Evolutionary conservation across 2,797 vertebrate genomes (phyloP).

Genomic region (Halcyon chelicuti): DNA sequence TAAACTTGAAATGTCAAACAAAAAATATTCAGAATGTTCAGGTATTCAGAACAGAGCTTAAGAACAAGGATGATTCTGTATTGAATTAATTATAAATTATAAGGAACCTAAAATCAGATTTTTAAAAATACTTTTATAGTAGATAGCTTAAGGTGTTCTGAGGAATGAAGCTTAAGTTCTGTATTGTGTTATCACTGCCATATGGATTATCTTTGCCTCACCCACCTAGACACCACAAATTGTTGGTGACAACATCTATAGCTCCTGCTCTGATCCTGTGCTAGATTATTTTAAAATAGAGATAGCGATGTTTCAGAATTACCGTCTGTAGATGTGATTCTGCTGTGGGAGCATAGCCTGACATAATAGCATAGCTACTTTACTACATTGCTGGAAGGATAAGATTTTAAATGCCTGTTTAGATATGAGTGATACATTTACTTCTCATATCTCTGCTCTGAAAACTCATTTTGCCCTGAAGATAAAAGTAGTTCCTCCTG

Average conservation of each 20-base stretch:
- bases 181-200: constrained; percentile 32
- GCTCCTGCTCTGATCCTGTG: constrained; percentile 13
- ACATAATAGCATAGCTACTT: background rate
- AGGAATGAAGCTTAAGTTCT: constrained; percentile 19
- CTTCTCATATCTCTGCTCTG: constrained; percentile 5
- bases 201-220: constrained; percentile 53
- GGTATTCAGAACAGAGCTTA: background rate
- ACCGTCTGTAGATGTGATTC: background rate
- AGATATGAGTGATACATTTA: constrained; percentile 49
- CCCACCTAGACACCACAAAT: constrained; percentile 28
- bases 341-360: background rate
- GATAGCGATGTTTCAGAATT: constrained; percentile 21
- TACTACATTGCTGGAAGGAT: background rate
- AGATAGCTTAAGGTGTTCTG: constrained; percentile 13
- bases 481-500: constrained; percentile 10
- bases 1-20: background rate
- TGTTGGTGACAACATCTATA: constrained; percentile 16
- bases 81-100: constrained; percentile 29
- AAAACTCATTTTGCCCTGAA: constrained; percentile 47
- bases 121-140: background rate
- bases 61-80: background rate
- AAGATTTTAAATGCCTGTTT: constrained; percentile 39
- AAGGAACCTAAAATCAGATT: background rate
- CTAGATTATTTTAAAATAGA: constrained; percentile 49
- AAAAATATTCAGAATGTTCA: background rate